Conservation (phyloP, 64 coral and sea anemone genomes). For the Astreopora myriophthalma region DNA sequence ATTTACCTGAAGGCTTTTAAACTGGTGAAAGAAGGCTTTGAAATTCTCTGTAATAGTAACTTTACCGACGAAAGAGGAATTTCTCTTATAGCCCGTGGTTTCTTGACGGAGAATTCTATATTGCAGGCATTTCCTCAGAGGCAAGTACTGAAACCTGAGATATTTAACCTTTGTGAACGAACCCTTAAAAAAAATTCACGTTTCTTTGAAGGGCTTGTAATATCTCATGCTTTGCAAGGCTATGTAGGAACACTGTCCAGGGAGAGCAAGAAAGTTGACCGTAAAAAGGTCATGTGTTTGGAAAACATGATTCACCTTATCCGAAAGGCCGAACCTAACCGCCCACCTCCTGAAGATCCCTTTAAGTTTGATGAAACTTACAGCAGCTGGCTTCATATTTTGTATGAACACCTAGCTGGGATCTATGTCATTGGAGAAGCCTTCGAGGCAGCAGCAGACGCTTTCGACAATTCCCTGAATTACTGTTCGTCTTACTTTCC, state of each 20-base stretch:
- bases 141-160: background rate
- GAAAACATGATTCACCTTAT: conserved; percentile 78
- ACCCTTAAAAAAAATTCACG: background rate
- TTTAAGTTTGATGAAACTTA: conserved; percentile 60
- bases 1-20: conserved; percentile 76
- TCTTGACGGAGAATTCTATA: conserved; percentile 67
- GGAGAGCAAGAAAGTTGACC: conserved; percentile 36
- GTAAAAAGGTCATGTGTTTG: background rate
- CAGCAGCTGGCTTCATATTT: conserved; percentile 80
- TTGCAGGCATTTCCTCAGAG: background rate
- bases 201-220: conserved; percentile 74
- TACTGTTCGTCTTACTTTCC: conserved; percentile 70
- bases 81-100: conserved; percentile 54
- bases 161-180: background rate
- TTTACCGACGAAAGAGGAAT: conserved; percentile 72
- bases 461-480: conserved; percentile 57
- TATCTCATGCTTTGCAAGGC: background rate
- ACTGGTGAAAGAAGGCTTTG: conserved; percentile 62
- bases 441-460: conserved; percentile 39
- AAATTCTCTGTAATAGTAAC: conserved; percentile 65
- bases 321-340: conserved; percentile 61
- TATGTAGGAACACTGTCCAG: background rate
- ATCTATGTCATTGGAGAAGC: conserved; percentile 3
- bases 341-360: conserved; percentile 11
- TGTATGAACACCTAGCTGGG: conserved; percentile 40